Evolutionary conservation across 2,113 vertebrate genomes (phyloP).

Genomic region (Lepisosteus osseus): DNA sequence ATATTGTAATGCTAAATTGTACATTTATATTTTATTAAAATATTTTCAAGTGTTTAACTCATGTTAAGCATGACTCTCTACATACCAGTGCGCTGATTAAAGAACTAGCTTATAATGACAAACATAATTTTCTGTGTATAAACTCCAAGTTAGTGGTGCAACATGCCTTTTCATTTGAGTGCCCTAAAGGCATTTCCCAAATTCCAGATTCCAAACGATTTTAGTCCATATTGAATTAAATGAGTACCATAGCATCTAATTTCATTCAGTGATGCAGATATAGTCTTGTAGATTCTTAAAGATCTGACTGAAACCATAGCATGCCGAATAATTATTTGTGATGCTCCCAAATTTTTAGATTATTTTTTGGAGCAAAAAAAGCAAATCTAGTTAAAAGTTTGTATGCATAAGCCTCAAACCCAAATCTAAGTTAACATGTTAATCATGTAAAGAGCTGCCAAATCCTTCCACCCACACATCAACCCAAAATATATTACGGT

Average conservation of each 20-base stretch:
- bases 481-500: too few species aligned
- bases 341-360: slow-evolving; percentile 20
- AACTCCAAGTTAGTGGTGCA: not conserved
- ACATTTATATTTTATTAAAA: not conserved
- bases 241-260: not conserved
- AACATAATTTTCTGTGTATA: not conserved
- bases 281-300: slow-evolving; percentile 41
- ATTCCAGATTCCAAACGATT: not conserved
- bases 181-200: not conserved
- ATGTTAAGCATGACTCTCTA: not conserved
- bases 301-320: slow-evolving; percentile 31
- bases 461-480: too few species aligned
- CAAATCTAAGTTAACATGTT: too few species aligned
- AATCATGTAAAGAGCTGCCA: too few species aligned
- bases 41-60: not conserved
- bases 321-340: slow-evolving; percentile 42
- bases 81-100: not conserved
- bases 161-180: not conserved
- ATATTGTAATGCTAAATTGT: not conserved
- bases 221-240: slow-evolving; percentile 14
- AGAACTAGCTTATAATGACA: not conserved
- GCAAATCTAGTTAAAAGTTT: not conserved
- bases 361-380: not conserved
- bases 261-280: slow-evolving; percentile 36
- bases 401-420: too few species aligned